These are phyloP conservation scores for Tribolium madens DNA, from an alignment of 1,140 invertebrate species.

Conservation along the genomic window DNA sequence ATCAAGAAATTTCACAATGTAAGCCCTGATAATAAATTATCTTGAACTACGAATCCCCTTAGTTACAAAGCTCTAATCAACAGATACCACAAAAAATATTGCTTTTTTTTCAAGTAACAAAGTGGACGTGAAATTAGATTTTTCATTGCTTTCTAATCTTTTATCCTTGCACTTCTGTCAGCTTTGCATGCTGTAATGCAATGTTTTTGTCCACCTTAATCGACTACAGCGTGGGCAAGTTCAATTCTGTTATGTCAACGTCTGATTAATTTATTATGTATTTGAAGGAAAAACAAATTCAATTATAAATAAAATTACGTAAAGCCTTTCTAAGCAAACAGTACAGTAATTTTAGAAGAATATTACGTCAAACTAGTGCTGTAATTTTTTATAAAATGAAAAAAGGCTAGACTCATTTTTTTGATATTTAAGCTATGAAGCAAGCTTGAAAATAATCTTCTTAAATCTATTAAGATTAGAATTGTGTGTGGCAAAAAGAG, in stretches of 20 bases:
- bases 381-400: neutral
- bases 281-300: neutral
- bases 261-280: neutral
- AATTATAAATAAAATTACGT: neutral
- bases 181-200: neutral
- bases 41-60: neutral
- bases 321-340: no score
- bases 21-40: neutral
- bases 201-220: neutral
- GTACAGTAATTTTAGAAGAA: no score
- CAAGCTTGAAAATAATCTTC: conserved; percentile 12
- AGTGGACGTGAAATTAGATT: neutral
- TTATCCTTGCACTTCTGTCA: neutral
- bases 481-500: conserved; percentile 26
- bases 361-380: neutral
- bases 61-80: neutral
- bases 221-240: neutral
- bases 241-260: neutral
- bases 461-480: conserved; percentile 29
- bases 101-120: neutral
- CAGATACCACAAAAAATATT: neutral
- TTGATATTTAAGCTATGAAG: neutral
- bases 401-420: neutral
- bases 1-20: neutral
- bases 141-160: neutral